phyloP scores from a whole-genome alignment of 2,888 invertebrate genomes.

The Keiferia lycopersicella region DNA sequence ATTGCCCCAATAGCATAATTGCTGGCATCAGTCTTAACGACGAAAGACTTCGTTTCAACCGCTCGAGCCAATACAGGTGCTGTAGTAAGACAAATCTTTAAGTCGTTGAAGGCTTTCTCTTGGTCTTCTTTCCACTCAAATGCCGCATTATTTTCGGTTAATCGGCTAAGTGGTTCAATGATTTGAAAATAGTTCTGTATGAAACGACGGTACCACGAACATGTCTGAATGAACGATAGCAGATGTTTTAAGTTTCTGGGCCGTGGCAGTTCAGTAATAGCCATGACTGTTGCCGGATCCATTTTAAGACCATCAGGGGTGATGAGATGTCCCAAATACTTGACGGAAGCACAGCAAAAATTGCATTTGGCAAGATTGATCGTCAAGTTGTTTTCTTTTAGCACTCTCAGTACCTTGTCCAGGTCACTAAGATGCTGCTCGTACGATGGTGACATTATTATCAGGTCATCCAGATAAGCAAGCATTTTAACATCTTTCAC shows the following conservation, averaged over 20 bases:
- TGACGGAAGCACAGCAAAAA: constrained; percentile 33
- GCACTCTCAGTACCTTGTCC: constrained; percentile 32
- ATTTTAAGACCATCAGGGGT: constrained; percentile 33
- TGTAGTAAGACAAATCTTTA: no score
- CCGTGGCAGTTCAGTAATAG: constrained; percentile 31
- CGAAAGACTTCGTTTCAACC: no score
- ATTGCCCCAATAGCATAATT: no score
- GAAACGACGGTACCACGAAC: constrained; percentile 25
- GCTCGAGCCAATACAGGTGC: no score
- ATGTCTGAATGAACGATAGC: constrained; percentile 11
- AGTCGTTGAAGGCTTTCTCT: no score
- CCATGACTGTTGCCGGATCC: constrained; percentile 32
- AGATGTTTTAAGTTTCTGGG: constrained; percentile 11
- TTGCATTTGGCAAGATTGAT: constrained; percentile 34
- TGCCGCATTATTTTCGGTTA: constrained; percentile 25
- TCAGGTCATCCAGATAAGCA: constrained; percentile 42
- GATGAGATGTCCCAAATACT: constrained; percentile 38
- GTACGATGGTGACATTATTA: constrained; percentile 37
- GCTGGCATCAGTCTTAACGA: no score
- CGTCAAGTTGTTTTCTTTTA: constrained; percentile 36
- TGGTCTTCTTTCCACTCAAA: constrained; percentile 32
- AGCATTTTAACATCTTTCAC: constrained; percentile 27
- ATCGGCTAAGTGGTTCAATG: constrained; percentile 15
- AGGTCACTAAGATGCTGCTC: constrained; percentile 36
- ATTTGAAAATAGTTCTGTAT: constrained; percentile 9